Conservation (phyloP, 2,797 vertebrate genomes). For the Alexandromys oeconomus region DNA sequence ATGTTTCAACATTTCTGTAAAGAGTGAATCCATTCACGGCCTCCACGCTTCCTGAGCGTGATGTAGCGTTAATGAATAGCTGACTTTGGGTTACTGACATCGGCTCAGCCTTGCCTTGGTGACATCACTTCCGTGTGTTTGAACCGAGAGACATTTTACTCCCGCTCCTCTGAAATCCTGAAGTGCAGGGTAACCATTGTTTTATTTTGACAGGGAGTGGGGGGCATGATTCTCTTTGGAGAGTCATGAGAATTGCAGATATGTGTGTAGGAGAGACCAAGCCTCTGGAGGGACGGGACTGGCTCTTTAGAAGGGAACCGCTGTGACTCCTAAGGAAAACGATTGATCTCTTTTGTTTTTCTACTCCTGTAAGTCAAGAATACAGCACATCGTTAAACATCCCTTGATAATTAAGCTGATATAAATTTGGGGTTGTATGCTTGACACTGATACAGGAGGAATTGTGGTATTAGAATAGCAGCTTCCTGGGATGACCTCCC, state of each 20-base stretch:
- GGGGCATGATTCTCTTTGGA: constrained; percentile 40
- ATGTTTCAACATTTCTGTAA: background rate
- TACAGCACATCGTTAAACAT: constrained; percentile 52
- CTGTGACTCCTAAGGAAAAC: constrained; percentile 59
- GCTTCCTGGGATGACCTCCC: constrained; percentile 35
- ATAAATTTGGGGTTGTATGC: constrained; percentile 66
- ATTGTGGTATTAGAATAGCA: constrained; percentile 71
- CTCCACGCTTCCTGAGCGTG: background rate
- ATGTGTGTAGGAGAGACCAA: constrained; percentile 54
- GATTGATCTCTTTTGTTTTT: constrained; percentile 80
- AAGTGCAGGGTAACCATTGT: constrained; percentile 40
- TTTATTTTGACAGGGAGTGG: background rate
- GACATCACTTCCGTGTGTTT: constrained; percentile 27
- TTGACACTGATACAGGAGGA: constrained; percentile 66
- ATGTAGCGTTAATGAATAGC: background rate
- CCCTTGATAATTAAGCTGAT: constrained; percentile 78
- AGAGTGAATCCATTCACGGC: constrained; percentile 9
- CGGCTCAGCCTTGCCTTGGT: background rate
- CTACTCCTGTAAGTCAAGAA: constrained; percentile 79
- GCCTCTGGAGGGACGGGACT: constrained; percentile 22
- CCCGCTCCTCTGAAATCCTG: constrained; percentile 25
- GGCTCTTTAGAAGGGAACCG: constrained; percentile 58
- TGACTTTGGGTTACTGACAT: constrained; percentile 2
- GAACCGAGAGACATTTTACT: constrained; percentile 50
- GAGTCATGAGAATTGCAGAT: constrained; percentile 60